Conservation (phyloP, 1,140 invertebrate genomes). For the Rhopalosiphum padi region DNA sequence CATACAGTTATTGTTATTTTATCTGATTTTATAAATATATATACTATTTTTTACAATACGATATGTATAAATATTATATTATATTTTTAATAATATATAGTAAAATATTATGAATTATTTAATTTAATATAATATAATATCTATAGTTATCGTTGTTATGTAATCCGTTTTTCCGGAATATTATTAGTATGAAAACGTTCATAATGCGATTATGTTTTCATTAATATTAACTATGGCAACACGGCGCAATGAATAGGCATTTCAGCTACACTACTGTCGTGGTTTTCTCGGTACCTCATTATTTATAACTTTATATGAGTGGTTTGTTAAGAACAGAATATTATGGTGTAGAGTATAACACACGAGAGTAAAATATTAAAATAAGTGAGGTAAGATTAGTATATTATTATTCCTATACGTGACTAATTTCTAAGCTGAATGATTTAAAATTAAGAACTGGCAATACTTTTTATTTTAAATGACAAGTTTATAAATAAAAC, state of each 20-base stretch:
- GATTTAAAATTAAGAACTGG: too few species aligned
- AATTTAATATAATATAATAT: background rate
- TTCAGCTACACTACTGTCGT: background rate
- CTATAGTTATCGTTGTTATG: background rate
- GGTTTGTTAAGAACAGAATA: background rate
- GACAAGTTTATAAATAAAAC: too few species aligned
- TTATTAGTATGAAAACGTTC: background rate
- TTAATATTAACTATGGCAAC: background rate
- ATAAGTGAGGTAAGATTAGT: background rate
- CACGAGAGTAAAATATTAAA: background rate
- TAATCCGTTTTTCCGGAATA: background rate
- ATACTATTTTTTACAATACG: background rate
- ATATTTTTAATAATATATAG: too few species aligned
- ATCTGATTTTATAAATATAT: conserved; percentile 3
- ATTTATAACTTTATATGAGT: background rate
- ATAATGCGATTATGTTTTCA: background rate
- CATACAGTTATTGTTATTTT: background rate
- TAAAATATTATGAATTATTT: background rate
- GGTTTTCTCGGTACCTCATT: background rate
- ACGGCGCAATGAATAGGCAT: background rate
- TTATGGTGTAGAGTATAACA: background rate
- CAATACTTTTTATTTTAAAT: too few species aligned
- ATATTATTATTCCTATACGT: too few species aligned
- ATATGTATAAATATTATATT: background rate
- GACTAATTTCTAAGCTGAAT: too few species aligned